A percentile compares a stretch with the other conserved stretches of the same genome.
phyloP scores from a whole-genome alignment of 92 coral and sea anemone species.

The Phenganax marumi region DNA sequence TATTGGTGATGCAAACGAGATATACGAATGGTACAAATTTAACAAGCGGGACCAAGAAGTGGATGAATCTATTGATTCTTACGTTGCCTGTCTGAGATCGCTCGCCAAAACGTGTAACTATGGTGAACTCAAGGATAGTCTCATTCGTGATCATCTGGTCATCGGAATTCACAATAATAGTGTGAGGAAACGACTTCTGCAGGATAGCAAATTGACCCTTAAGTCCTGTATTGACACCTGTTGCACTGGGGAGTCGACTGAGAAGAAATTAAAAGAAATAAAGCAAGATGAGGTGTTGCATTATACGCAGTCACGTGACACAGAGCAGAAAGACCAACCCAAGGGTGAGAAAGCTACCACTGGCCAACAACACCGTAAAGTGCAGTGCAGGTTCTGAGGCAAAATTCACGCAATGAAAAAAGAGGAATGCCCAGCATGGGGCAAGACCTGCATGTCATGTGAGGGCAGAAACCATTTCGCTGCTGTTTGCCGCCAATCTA shows the following conservation, averaged over 20 bases:
- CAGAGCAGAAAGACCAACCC: neutral
- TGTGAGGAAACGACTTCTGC: conserved; percentile 54
- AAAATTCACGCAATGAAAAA: conserved; percentile 39
- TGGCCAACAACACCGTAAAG: neutral
- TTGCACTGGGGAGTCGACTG: conserved; percentile 58
- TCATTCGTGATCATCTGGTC: conserved; percentile 41
- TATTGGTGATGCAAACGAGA: conserved; percentile 50
- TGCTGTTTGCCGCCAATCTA: conserved; percentile 38
- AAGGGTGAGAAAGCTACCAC: neutral
- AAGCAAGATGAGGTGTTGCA: conserved; percentile 6
- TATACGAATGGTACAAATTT: conserved; percentile 48
- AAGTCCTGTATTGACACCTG: conserved; percentile 59
- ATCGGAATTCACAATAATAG: conserved; percentile 56
- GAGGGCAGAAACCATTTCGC: conserved; percentile 58
- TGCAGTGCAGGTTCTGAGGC: conserved; percentile 52
- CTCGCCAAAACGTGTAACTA: conserved; percentile 55
- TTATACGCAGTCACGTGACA: conserved; percentile 17
- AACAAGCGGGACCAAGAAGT: conserved; percentile 49
- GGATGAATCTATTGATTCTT: conserved; percentile 46
- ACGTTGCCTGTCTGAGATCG: conserved; percentile 48
- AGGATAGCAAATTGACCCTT: conserved; percentile 62
- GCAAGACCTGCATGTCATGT: conserved; percentile 49
- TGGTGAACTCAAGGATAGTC: conserved; percentile 47
- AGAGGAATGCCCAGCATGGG: conserved; percentile 58
- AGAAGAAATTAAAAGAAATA: conserved; percentile 50